Evolutionary conservation across 2,797 vertebrate species (phyloP).

Genomic region (Labeo calbasu): DNA sequence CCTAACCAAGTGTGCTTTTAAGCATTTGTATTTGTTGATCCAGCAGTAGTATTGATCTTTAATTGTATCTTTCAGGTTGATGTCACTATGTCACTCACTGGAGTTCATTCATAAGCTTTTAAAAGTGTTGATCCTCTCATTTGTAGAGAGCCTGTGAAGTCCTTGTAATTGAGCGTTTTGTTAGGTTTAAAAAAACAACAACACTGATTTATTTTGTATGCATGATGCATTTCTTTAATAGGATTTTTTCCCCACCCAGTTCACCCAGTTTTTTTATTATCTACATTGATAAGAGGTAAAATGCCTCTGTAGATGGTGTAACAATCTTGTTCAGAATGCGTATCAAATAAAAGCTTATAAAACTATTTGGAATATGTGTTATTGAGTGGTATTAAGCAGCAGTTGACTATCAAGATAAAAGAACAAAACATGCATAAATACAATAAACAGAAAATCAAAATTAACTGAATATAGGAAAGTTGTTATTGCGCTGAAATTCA

Average conservation of each 20-base stretch:
- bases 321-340: conserved; percentile 1
- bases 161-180: conserved; percentile 15
- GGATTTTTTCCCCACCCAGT: not conserved
- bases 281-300: not conserved
- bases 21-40: not conserved
- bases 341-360: conserved; percentile 36
- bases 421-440: not conserved
- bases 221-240: conserved; percentile 17
- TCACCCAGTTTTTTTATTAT: conserved; percentile 1
- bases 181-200: not conserved
- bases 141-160: conserved; percentile 17
- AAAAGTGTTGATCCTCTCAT: conserved; percentile 14
- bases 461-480: conserved; percentile 68
- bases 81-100: not conserved
- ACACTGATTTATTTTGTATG: not conserved
- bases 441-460: not conserved
- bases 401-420: not conserved
- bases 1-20: not conserved
- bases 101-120: conserved; percentile 23
- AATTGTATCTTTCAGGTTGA: conserved; percentile 22
- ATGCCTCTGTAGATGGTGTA: not conserved
- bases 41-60: not conserved
- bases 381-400: not conserved
- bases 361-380: conserved; percentile 10
- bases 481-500: conserved; percentile 34